Percentiles rank a stretch among this genome's conserved stretches.
Evolutionary conservation across 1,140 invertebrate species (phyloP).

Genomic region (Cryptotermes secundus): DNA sequence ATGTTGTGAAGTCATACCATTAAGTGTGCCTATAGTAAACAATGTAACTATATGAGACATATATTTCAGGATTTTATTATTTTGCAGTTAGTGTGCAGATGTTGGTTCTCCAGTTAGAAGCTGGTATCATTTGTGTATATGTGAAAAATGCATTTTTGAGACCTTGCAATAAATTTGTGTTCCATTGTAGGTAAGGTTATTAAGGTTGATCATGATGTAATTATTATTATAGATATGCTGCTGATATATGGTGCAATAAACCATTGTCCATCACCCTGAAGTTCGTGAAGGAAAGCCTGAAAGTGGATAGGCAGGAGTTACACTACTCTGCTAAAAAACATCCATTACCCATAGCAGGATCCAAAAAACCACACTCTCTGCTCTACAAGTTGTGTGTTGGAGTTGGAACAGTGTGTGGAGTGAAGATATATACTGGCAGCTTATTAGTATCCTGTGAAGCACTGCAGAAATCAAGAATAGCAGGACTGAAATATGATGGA

Average conservation of each 20-base stretch:
- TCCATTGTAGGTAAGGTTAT: neutral
- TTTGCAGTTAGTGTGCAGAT: too few species aligned
- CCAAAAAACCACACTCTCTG: neutral
- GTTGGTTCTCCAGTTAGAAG: too few species aligned
- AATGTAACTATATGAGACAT: too few species aligned
- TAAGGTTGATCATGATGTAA: neutral
- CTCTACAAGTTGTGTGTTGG: neutral
- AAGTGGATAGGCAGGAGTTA: neutral
- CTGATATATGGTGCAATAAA: neutral
- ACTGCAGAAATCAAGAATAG: neutral
- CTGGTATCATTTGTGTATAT: too few species aligned
- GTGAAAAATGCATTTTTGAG: too few species aligned
- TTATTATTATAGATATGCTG: neutral
- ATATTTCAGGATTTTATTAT: too few species aligned
- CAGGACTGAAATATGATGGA: neutral
- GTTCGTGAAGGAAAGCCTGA: neutral
- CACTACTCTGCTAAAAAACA: neutral
- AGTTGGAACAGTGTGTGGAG: slow-evolving; percentile 8
- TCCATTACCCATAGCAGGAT: neutral
- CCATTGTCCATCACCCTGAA: neutral
- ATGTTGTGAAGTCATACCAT: too few species aligned
- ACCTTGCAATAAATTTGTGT: too few species aligned
- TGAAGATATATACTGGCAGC: neutral
- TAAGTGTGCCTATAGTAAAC: too few species aligned
- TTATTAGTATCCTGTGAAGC: neutral